These are phyloP conservation scores for Chrysocyon brachyurus DNA, from an alignment of 2,797 vertebrate genomes.

Conservation along the genomic window DNA sequence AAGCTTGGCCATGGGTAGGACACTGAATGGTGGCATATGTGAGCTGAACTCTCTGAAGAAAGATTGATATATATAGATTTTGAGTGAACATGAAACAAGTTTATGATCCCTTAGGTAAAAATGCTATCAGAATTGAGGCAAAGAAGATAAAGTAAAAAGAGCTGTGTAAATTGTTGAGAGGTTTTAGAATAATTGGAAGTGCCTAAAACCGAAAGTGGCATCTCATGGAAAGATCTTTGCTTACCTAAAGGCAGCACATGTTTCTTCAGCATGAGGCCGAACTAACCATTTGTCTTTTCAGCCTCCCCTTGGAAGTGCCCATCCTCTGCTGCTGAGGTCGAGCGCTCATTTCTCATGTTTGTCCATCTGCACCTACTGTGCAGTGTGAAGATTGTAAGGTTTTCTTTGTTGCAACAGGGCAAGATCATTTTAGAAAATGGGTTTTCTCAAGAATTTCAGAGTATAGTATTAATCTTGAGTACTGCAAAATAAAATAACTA, in stretches of 20 bases:
- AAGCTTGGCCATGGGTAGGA: neutral
- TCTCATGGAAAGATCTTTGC: neutral
- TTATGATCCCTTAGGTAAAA: slow-evolving; percentile 40
- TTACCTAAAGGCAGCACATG: neutral
- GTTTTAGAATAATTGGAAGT: slow-evolving; percentile 23
- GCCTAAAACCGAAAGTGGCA: neutral
- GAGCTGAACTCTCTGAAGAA: neutral
- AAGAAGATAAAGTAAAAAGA: neutral
- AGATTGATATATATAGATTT: neutral
- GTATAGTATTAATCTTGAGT: slow-evolving; percentile 69
- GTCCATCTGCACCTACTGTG: neutral
- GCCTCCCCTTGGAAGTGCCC: neutral
- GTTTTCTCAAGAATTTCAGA: slow-evolving; percentile 62
- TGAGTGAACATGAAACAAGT: neutral
- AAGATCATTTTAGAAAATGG: slow-evolving; percentile 68
- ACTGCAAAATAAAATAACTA: slow-evolving; percentile 69
- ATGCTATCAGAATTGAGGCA: neutral
- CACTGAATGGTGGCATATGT: neutral
- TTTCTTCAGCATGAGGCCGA: neutral
- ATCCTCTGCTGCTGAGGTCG: neutral
- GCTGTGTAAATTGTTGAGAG: neutral
- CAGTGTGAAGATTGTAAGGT: neutral
- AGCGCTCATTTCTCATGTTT: neutral
- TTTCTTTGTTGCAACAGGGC: slow-evolving; percentile 34
- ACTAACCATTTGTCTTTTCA: neutral